Evolutionary conservation across 2,113 vertebrate species (phyloP), one percentile per base, ranked within the genome.

Genomic region (Dendrocopos noguchii): DNA sequence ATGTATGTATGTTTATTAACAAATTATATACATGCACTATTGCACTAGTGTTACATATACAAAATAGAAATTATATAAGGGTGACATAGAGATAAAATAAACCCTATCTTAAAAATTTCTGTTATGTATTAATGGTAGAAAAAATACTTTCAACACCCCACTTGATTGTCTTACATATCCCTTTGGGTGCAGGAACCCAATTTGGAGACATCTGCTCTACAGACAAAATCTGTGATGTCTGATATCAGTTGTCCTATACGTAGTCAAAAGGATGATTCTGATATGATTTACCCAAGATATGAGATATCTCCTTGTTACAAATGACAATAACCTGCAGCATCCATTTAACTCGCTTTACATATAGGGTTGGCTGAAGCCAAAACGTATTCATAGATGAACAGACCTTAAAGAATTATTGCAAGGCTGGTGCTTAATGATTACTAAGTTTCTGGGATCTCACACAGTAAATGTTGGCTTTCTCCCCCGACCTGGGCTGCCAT

Each of bases 131-230:
- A 66, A 36, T 47, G 12, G 27, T 33, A 71, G 57, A 91, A 63
- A 47, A 29, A 24, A 36, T 16, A 29, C 16, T 74, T 84, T 77
- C 28, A 71, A 25, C 11, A 55, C 8, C 4, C 8, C 12, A 60
- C 9, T 64, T 20, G 29, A 34, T 50, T 68, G 15, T 20, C 64
- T 47, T 60, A 3, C 31, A 4, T 72, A 46, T 12, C 1, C 7
- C 0, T 0, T 28, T 15, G 27, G 36, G 9, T 56, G 15, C 36
- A 72, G 59, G 4, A 67, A 68, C 15, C 18, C 20, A 52, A 0
- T 13, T 33, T 60, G 39, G 27, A 65, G 20, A 33, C 27, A 4
- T 70, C 17, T 39, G 25, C 31, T 78, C 39, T 47, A 65, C 15
- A 71, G 12, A 66, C 9, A 53, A 57, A 74, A 90, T 2, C n/a